Conservation (phyloP, 2,888 invertebrate genomes). For the Alcis repandata region DNA sequence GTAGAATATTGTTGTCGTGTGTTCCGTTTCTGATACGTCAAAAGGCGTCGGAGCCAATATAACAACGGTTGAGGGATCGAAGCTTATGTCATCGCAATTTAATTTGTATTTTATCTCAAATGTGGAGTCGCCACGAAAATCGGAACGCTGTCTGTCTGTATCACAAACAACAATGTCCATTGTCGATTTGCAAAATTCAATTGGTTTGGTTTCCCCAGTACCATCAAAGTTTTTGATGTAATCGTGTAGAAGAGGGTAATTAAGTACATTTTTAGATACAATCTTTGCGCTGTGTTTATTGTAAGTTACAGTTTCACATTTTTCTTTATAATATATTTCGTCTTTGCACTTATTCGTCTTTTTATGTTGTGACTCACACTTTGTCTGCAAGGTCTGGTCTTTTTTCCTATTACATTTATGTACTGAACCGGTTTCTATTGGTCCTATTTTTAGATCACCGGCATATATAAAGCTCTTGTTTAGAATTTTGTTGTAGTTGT, state of each 20-base stretch:
- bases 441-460: background rate
- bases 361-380: background rate
- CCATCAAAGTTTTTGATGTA: background rate
- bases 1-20: conserved; percentile 34
- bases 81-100: background rate
- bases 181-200: background rate
- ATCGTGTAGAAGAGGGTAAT: background rate
- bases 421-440: background rate
- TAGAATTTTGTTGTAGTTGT: conserved; percentile 1
- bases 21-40: conserved; percentile 1
- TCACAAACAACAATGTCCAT: background rate
- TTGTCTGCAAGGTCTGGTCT: no score
- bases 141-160: background rate
- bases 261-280: background rate
- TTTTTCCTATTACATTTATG: background rate
- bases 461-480: background rate
- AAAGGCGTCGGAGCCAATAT: conserved; percentile 38
- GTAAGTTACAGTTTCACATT: background rate
- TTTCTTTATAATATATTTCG: background rate
- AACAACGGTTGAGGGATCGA: conserved; percentile 26
- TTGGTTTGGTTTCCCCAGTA: background rate
- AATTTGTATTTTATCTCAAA: background rate
- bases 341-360: background rate
- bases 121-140: background rate
- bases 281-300: background rate